phyloP scores from a whole-genome alignment of 2,113 vertebrate genomes.

The Trematocara variabile region DNA sequence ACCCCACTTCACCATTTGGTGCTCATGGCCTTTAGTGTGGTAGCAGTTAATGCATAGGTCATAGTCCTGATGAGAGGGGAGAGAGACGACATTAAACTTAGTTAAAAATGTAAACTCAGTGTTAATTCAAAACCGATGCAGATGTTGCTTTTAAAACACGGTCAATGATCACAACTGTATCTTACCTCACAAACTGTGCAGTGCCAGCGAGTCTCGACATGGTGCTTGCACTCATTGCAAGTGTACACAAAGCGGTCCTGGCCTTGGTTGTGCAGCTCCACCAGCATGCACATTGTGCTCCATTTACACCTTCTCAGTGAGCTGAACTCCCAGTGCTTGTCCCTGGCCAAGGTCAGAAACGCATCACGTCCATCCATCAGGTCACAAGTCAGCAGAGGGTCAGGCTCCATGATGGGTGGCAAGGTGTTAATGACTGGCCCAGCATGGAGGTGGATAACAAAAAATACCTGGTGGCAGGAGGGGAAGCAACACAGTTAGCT shows the following conservation, averaged over 20 bases:
- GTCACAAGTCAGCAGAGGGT: constrained; percentile 90
- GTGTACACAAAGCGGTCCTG: constrained; percentile 99
- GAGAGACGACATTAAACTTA: background rate
- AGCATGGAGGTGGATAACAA: constrained; percentile 93
- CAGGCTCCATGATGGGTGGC: constrained; percentile 92
- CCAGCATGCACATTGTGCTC: constrained; percentile 98
- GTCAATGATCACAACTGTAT: background rate
- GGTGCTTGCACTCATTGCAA: constrained; percentile 98
- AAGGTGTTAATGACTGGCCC: constrained; percentile 92
- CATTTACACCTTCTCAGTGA: constrained; percentile 94
- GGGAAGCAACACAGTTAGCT: background rate
- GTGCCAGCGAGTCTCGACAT: constrained; percentile 96
- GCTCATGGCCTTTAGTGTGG: constrained; percentile 92
- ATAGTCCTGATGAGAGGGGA: constrained; percentile 80
- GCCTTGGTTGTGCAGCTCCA: constrained; percentile 96
- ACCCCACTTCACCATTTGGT: constrained; percentile 99
- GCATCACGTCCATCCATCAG: constrained; percentile 97
- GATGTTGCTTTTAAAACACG: background rate
- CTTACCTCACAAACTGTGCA: constrained; percentile 97
- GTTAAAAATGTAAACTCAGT: background rate
- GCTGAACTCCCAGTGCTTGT: constrained; percentile 99
- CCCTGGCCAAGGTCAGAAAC: constrained; percentile 93
- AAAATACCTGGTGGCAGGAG: constrained; percentile 84
- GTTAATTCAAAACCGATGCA: background rate
- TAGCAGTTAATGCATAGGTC: constrained; percentile 99